Evolutionary conservation across 37 sponge, comb jelly and placozoan species (phyloP).

Genomic region (Corticium candelabrum): DNA sequence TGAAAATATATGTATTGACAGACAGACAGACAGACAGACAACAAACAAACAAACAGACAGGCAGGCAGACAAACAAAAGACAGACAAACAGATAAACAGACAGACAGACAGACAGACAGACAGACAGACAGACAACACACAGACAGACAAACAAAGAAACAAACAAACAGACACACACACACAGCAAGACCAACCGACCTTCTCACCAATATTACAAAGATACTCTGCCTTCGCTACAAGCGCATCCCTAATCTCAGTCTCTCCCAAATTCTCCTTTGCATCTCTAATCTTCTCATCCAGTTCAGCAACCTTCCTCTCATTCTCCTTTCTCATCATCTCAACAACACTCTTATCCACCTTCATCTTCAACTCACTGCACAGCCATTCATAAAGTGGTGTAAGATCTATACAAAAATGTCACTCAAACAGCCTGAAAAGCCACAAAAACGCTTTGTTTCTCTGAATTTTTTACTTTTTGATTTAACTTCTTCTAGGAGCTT

Average conservation of each 20-base stretch:
- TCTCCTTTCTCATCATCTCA: conserved; percentile 39
- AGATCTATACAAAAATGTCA: conserved; percentile 59
- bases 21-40: too few species aligned
- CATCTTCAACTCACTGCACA: conserved; percentile 61
- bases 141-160: too few species aligned
- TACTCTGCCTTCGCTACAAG: conserved; percentile 91
- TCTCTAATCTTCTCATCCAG: conserved; percentile 69
- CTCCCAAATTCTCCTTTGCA: conserved; percentile 85
- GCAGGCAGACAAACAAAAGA: too few species aligned
- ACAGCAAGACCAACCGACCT: conserved; percentile 44
- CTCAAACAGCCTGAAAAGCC: not conserved
- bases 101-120: too few species aligned
- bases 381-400: conserved; percentile 69
- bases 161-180: too few species aligned
- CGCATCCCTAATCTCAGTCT: conserved; percentile 84
- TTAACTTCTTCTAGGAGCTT: conserved; percentile 17
- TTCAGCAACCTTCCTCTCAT: conserved; percentile 41
- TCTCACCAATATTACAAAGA: conserved; percentile 81
- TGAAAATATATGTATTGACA: too few species aligned
- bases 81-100: too few species aligned
- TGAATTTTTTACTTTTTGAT: not conserved
- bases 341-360: conserved; percentile 49
- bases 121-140: too few species aligned
- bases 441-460: not conserved
- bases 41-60: too few species aligned